A percentile compares a stretch with the other conserved stretches of the same genome.
Conservation (phyloP, 2,113 vertebrate species). For the Scophthalmus maximus region DNA sequence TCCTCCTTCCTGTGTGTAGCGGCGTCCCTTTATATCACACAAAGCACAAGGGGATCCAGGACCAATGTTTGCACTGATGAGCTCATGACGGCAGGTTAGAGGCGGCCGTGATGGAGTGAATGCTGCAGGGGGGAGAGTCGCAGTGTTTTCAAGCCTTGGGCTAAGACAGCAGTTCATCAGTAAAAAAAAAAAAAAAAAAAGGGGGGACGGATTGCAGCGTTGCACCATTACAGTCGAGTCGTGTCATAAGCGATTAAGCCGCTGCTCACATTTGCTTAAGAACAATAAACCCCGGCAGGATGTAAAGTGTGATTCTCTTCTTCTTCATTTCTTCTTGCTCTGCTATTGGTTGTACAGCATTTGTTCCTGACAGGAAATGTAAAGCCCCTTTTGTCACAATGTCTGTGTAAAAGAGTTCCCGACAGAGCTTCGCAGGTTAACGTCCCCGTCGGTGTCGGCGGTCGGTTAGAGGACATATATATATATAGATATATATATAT, state of each 20-base stretch:
- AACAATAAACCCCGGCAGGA: conserved; percentile 35
- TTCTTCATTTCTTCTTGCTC: conserved; percentile 11
- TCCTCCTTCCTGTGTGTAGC: conserved; percentile 1
- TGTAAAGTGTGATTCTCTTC: neutral
- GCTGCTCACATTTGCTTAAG: conserved; percentile 17
- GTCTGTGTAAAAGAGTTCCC: conserved; percentile 2
- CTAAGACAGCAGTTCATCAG: conserved; percentile 22
- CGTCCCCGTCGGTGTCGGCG: neutral
- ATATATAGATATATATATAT: too few species aligned
- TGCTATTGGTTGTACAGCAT: conserved; percentile 10
- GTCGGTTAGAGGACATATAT: too few species aligned
- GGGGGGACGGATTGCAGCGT: conserved; percentile 20
- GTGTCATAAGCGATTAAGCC: conserved; percentile 4
- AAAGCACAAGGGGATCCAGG: neutral
- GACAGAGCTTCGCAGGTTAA: neutral
- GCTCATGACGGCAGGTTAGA: neutral
- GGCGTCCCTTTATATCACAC: neutral
- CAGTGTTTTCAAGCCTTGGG: neutral
- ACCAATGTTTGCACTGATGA: neutral
- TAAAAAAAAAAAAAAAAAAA: too few species aligned
- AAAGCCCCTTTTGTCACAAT: neutral
- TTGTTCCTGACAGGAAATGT: conserved; percentile 6
- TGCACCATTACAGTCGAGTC: conserved; percentile 4
- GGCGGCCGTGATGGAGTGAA: conserved; percentile 16
- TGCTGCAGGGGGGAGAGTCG: conserved; percentile 4